Percentiles rank a stretch among this genome's conserved stretches.
phyloP scores from a whole-genome alignment of 2,113 vertebrate species.

The Diglossa brunneiventris region DNA sequence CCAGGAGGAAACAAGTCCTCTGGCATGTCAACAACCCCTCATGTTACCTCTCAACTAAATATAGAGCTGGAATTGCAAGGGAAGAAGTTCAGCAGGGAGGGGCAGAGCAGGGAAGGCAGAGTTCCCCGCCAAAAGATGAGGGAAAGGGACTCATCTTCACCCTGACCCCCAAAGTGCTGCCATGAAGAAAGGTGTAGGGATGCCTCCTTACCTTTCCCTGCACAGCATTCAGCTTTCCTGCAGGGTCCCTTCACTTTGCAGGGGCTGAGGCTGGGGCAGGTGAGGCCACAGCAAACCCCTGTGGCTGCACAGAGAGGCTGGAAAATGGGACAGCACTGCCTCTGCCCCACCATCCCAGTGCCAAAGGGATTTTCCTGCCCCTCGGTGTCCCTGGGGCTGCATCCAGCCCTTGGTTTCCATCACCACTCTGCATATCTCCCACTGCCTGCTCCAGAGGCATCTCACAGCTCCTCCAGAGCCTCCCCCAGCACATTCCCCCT shows the following conservation, averaged over 20 bases:
- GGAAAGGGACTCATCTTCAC: background rate
- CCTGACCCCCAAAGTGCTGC: background rate
- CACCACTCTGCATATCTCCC: background rate
- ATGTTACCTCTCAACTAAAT: background rate
- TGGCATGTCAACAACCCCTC: background rate
- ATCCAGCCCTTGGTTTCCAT: background rate
- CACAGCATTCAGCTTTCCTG: background rate
- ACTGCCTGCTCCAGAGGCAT: background rate
- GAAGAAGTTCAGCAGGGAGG: background rate
- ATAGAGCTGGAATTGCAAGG: background rate
- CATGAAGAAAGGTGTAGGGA: fast-evolving
- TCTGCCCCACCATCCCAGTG: background rate
- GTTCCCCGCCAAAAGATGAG: background rate
- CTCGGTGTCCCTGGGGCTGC: background rate
- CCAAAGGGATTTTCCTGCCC: background rate
- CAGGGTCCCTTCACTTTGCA: background rate
- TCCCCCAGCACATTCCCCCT: background rate
- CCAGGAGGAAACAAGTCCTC: background rate
- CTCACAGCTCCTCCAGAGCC: background rate
- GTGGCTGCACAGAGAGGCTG: background rate
- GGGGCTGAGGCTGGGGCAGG: background rate
- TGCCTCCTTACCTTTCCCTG: background rate
- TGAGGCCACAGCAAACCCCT: background rate
- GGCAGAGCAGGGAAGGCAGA: background rate
- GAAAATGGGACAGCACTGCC: background rate